Conservation (phyloP, 2,888 invertebrate species). For the Meghimatium bilineatum region DNA sequence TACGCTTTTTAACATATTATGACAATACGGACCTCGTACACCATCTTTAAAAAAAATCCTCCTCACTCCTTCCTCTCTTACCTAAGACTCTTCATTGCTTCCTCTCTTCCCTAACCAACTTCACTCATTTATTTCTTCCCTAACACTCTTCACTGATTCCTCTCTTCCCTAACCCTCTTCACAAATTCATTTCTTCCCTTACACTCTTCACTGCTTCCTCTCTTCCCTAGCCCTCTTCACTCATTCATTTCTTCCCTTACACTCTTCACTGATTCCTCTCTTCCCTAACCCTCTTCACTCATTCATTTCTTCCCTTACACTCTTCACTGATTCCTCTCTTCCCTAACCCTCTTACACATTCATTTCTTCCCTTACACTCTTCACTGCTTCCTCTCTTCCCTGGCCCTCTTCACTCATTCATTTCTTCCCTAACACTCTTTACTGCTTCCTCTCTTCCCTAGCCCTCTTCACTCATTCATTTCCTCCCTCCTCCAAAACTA, state of each 20-base stretch:
- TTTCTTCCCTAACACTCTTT: not conserved
- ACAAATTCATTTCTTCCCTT: not conserved
- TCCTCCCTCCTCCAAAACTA: not conserved
- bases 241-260: not conserved
- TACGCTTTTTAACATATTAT: too few relatives aligned
- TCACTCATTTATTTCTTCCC: not conserved
- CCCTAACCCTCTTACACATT: not conserved
- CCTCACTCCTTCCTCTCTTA: too few relatives aligned
- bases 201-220: not conserved
- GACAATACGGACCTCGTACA: too few relatives aligned
- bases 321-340: not conserved
- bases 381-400: not conserved
- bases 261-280: not conserved
- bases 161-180: not conserved
- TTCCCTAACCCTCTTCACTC: not conserved
- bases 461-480: not conserved
- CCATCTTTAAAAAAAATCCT: too few relatives aligned
- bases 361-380: not conserved
- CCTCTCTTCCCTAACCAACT: not conserved
- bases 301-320: not conserved
- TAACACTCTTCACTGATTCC: not conserved
- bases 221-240: not conserved
- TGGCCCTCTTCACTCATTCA: not conserved
- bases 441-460: conserved; percentile 1
- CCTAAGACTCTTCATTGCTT: too few relatives aligned